phyloP scores from a whole-genome alignment of 2,888 invertebrate species.

The Aphidoletes aphidimyza region DNA sequence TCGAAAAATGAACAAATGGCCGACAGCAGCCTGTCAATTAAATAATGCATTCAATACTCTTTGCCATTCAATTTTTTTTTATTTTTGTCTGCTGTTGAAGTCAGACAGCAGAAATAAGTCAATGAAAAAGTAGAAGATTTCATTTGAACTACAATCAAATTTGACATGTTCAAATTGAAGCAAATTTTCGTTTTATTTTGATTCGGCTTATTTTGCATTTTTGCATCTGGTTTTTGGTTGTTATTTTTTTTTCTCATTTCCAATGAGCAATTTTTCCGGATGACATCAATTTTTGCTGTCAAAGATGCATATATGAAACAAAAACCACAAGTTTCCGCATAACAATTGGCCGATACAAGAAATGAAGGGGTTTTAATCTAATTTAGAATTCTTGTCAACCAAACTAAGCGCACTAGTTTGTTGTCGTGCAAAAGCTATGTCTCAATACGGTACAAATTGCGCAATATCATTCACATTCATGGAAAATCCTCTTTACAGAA shows the following conservation, averaged over 20 bases:
- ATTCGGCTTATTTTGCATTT: too few relatives aligned
- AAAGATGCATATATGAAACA: not conserved
- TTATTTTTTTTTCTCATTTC: not conserved
- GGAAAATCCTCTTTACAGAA: not conserved
- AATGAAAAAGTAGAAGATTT: too few relatives aligned
- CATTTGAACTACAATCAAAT: too few relatives aligned
- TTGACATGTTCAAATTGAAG: too few relatives aligned
- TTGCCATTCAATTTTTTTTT: too few relatives aligned
- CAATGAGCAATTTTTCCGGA: not conserved
- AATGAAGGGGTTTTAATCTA: not conserved
- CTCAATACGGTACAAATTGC: conserved; percentile 24
- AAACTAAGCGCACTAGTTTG: not conserved
- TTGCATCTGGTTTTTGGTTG: too few relatives aligned
- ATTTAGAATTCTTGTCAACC: conserved; percentile 41
- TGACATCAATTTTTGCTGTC: not conserved
- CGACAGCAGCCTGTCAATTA: not conserved
- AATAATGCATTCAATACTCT: not conserved
- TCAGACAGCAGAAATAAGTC: too few relatives aligned
- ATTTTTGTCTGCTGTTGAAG: too few relatives aligned
- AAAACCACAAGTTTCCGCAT: not conserved
- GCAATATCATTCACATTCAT: conserved; percentile 40
- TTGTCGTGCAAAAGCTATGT: not conserved
- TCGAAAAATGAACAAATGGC: not conserved
- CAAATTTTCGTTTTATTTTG: too few relatives aligned
- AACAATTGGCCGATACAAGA: not conserved